Percentiles rank a stretch among this genome's conserved stretches.
Evolutionary conservation across 2,888 invertebrate genomes (phyloP).

Genomic region (Cyclophora albipunctata): DNA sequence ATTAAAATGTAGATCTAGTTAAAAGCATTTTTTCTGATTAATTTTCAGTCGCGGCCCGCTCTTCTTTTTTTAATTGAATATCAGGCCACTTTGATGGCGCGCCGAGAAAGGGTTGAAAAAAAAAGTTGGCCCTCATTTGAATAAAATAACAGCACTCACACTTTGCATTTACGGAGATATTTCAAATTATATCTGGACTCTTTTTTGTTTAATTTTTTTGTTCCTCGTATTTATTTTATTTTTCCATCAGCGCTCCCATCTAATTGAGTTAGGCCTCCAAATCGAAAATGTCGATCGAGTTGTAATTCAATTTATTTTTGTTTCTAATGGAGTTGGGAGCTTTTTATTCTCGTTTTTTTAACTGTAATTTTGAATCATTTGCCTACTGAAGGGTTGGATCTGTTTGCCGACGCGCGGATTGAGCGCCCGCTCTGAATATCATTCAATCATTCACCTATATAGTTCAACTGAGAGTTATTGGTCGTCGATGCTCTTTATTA

Average conservation of each 20-base stretch:
- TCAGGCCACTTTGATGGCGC: slow-evolving; percentile 75
- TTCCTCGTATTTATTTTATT: slow-evolving; percentile 73
- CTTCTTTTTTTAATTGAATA: slow-evolving; percentile 76
- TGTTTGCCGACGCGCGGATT: slow-evolving; percentile 35
- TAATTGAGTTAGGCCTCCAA: slow-evolving; percentile 74
- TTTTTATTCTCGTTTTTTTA: slow-evolving; percentile 53
- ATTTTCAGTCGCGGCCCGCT: slow-evolving; percentile 71
- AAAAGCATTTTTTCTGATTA: slow-evolving; percentile 76
- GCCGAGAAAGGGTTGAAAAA: slow-evolving; percentile 68
- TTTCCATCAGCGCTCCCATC: slow-evolving; percentile 72
- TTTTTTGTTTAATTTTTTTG: slow-evolving; percentile 70
- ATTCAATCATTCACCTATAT: slow-evolving; percentile 10
- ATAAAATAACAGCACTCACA: slow-evolving; percentile 76
- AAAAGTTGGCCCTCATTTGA: slow-evolving; percentile 74
- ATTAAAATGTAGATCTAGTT: slow-evolving; percentile 77
- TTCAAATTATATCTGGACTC: slow-evolving; percentile 75
- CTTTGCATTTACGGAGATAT: slow-evolving; percentile 76
- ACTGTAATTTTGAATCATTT: slow-evolving; percentile 66
- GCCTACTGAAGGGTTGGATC: slow-evolving; percentile 47
- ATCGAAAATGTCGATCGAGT: slow-evolving; percentile 75
- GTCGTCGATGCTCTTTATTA: too few relatives aligned
- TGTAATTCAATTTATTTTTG: slow-evolving; percentile 76
- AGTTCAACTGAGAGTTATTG: too few relatives aligned
- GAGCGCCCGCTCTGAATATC: slow-evolving; percentile 26
- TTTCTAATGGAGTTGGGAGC: slow-evolving; percentile 72